Percentiles rank a stretch among this genome's conserved stretches.
Evolutionary conservation across 2,113 vertebrate genomes (phyloP).

Genomic region (Nannobrachium achirus): DNA sequence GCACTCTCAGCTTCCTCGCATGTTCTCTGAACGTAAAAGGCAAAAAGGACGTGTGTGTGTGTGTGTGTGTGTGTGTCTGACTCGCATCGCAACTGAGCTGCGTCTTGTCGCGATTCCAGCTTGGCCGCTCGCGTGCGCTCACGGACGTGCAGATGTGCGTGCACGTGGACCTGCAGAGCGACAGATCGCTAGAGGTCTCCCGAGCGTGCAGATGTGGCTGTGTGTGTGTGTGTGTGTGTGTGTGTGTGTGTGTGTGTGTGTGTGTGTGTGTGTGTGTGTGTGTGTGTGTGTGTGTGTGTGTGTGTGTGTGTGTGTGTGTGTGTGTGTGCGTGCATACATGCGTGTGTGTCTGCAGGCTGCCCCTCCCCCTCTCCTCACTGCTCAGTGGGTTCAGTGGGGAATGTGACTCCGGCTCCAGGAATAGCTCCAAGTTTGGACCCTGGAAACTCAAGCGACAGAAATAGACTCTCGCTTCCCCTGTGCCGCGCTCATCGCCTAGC

Average conservation of each 20-base stretch:
- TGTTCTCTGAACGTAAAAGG: background rate
- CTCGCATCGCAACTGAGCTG: conserved; percentile 4
- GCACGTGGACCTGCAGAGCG: background rate
- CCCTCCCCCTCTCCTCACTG: conserved; percentile 17
- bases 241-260: conserved; percentile 25
- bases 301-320: conserved; percentile 8
- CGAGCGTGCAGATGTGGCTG: conserved; percentile 18
- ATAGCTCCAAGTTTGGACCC: conserved; percentile 83
- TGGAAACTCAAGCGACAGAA: conserved; percentile 81
- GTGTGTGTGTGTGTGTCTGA: conserved; percentile 15
- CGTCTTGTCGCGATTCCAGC: background rate
- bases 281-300: conserved; percentile 10
- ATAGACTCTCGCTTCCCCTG: conserved; percentile 78
- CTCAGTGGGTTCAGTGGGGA: conserved; percentile 69
- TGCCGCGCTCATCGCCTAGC: conserved; percentile 77
- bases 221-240: conserved; percentile 37
- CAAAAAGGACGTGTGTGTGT: conserved; percentile 6
- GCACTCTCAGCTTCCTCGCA: conserved; percentile 32
- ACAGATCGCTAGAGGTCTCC: conserved; percentile 10
- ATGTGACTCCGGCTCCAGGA: conserved; percentile 81
- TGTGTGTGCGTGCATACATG: conserved; percentile 5
- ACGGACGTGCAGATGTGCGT: conserved; percentile 16
- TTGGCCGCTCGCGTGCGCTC: background rate
- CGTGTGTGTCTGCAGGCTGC: conserved; percentile 10
- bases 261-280: conserved; percentile 19